Percentiles rank a stretch among this genome's conserved stretches.
Conservation (phyloP, 2,888 invertebrate genomes). For the Vesta saturnalis region DNA sequence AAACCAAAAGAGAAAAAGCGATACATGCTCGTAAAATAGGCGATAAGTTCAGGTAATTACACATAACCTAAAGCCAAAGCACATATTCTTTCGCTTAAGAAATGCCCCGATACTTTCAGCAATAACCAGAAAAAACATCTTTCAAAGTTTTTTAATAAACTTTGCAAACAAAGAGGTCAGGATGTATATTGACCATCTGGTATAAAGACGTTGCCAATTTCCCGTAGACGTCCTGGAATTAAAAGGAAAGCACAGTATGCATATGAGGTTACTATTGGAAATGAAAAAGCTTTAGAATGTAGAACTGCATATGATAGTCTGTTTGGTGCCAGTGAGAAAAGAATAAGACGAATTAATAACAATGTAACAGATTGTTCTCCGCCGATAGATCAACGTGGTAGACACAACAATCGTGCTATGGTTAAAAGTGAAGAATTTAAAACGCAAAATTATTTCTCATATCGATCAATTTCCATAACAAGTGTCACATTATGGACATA, state of each 20-base stretch:
- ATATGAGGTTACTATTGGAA: too few relatives aligned
- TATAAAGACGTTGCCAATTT: not conserved
- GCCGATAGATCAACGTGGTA: not conserved
- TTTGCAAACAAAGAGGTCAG: too few relatives aligned
- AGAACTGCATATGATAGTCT: too few relatives aligned
- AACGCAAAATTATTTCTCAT: not conserved
- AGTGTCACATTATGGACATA: not conserved
- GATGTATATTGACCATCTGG: not conserved
- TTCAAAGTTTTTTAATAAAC: not conserved
- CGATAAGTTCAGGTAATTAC: too few relatives aligned
- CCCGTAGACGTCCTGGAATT: not conserved
- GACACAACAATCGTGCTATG: not conserved
- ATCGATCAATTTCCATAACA: not conserved
- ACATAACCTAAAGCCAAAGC: too few relatives aligned
- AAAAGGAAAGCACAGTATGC: too few relatives aligned
- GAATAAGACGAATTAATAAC: too few relatives aligned
- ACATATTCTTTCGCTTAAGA: too few relatives aligned
- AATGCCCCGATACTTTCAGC: too few relatives aligned
- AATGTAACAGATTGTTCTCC: not conserved
- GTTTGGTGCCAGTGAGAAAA: not conserved
- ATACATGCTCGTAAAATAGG: too few relatives aligned
- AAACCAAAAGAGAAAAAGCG: not conserved
- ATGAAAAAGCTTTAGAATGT: too few relatives aligned
- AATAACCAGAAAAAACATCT: not conserved
- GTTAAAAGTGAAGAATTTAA: not conserved